Evolutionary conservation across 2,113 vertebrate species (phyloP).

Genomic region (Pseudonaja textilis): DNA sequence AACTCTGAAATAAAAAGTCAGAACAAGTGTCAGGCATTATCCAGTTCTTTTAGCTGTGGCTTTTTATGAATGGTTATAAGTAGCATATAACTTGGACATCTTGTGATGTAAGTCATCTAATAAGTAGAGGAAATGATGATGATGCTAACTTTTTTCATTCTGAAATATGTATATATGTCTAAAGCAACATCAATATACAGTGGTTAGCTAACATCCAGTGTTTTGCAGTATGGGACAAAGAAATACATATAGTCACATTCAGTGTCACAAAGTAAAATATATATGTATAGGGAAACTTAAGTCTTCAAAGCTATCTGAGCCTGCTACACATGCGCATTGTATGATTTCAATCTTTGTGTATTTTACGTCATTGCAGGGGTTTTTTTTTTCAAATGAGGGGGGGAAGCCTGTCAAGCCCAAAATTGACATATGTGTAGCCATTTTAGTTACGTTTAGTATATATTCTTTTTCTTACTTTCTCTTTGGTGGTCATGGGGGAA

Average conservation of each 20-base stretch:
- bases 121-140: not conserved
- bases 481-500: too few relatives aligned
- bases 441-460: too few relatives aligned
- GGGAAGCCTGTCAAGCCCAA: too few relatives aligned
- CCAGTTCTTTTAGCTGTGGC: not conserved
- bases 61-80: not conserved
- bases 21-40: not conserved
- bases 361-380: too few relatives aligned
- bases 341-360: too few relatives aligned
- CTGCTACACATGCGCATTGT: not conserved
- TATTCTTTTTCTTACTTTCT: too few relatives aligned
- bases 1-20: slow-evolving; percentile 6
- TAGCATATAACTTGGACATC: not conserved
- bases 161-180: not conserved
- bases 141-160: not conserved
- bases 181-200: not conserved
- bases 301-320: not conserved
- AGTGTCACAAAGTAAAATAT: not conserved
- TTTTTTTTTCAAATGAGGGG: too few relatives aligned
- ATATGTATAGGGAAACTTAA: not conserved
- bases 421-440: too few relatives aligned
- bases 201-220: not conserved
- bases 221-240: not conserved
- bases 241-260: not conserved
- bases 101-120: not conserved